Conservation (phyloP, 2,113 vertebrate species). For the Stigmatopora nigra region DNA sequence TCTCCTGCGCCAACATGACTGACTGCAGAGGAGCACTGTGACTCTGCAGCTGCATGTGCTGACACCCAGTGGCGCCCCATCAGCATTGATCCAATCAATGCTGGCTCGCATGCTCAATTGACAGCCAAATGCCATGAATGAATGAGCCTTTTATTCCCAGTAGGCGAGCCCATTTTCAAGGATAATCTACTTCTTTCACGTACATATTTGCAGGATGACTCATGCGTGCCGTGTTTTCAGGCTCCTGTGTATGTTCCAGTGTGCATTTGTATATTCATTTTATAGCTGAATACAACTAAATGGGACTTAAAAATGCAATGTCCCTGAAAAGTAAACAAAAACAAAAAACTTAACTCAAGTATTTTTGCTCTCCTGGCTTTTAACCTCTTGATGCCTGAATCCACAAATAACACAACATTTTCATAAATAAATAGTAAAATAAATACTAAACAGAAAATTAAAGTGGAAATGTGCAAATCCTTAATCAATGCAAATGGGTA, state of each 20-base stretch:
- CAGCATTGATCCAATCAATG: constrained; percentile 16
- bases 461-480: too few relatives aligned
- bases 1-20: constrained; percentile 53
- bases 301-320: too few relatives aligned
- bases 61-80: constrained; percentile 56
- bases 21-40: constrained; percentile 49
- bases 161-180: background rate
- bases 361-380: too few relatives aligned
- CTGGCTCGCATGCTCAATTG: background rate
- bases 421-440: too few relatives aligned
- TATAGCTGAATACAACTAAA: background rate
- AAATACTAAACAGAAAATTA: too few relatives aligned
- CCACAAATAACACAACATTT: too few relatives aligned
- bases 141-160: background rate
- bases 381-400: too few relatives aligned
- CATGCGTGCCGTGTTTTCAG: constrained; percentile 29
- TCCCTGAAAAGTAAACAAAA: too few relatives aligned
- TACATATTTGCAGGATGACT: constrained; percentile 22
- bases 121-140: constrained; percentile 1
- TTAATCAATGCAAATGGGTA: too few relatives aligned
- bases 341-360: too few relatives aligned
- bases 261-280: background rate
- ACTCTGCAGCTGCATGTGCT: constrained; percentile 32
- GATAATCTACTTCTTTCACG: background rate
- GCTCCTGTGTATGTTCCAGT: constrained; percentile 1